Evolutionary conservation across 2,797 vertebrate genomes (phyloP).

Genomic region (Tapera naevia): DNA sequence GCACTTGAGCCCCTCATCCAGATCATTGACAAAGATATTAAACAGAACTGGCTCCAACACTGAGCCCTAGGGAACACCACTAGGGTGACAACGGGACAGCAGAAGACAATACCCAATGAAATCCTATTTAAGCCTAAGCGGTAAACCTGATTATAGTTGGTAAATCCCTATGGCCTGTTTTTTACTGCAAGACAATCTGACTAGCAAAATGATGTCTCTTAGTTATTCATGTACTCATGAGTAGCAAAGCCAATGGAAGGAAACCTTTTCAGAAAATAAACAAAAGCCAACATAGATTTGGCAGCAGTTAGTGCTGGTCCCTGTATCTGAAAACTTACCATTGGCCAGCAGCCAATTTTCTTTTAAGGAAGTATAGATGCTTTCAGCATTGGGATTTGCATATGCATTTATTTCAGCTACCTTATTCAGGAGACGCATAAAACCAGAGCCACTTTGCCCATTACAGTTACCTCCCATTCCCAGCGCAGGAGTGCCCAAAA

Average conservation of each 20-base stretch:
- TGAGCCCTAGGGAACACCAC: too few species aligned
- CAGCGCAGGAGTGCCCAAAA: neutral
- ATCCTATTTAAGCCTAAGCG: neutral
- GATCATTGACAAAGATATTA: too few species aligned
- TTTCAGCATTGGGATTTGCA: neutral
- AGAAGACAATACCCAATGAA: neutral
- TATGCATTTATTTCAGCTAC: neutral
- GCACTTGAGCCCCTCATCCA: too few species aligned
- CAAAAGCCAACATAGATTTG: neutral
- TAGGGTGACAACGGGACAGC: neutral
- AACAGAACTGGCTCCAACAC: too few species aligned
- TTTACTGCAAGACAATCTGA: neutral
- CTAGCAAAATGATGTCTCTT: neutral
- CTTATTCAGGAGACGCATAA: neutral
- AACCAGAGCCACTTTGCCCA: neutral
- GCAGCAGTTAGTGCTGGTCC: neutral
- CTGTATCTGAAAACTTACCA: neutral
- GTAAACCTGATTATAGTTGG: neutral
- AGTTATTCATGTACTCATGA: neutral
- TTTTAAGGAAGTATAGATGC: neutral
- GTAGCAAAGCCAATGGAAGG: neutral
- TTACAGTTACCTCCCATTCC: neutral
- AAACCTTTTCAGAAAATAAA: slow-evolving; percentile 5
- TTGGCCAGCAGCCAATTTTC: neutral
- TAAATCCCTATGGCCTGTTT: neutral